phyloP scores from a whole-genome alignment of 2,113 vertebrate genomes.

The Pampusana beccarii region DNA sequence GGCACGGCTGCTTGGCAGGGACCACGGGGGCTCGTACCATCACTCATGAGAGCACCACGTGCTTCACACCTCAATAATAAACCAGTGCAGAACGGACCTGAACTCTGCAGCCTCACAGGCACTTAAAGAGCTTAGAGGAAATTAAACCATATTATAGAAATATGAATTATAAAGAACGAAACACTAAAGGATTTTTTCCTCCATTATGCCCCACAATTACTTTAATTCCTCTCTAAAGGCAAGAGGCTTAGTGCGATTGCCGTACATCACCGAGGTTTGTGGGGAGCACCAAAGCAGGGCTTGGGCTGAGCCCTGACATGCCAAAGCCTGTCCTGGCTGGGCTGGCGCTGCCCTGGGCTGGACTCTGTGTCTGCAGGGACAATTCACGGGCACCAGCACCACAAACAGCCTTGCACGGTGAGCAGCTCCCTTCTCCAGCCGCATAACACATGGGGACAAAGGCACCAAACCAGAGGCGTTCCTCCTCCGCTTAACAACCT shows the following conservation, averaged over 20 bases:
- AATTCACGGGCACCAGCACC: background rate
- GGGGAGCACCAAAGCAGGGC: background rate
- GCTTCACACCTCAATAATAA: background rate
- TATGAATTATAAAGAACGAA: background rate
- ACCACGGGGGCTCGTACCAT: background rate
- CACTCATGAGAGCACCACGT: background rate
- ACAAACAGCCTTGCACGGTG: fast-evolving
- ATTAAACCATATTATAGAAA: background rate
- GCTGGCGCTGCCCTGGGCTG: too few relatives aligned
- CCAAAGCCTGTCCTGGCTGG: too few relatives aligned
- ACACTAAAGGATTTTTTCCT: background rate
- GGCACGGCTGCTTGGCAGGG: background rate
- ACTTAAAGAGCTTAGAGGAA: slow-evolving; percentile 11
- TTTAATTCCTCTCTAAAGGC: background rate
- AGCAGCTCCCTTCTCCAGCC: background rate
- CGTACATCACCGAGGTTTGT: background rate
- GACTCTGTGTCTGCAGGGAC: too few relatives aligned
- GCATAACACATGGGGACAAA: fast-evolving
- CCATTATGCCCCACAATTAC: background rate
- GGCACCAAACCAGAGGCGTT: fast-evolving
- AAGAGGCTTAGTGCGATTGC: background rate
- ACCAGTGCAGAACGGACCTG: background rate
- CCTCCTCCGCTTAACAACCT: background rate
- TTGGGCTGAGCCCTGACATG: background rate
- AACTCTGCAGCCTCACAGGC: background rate